phyloP scores from a whole-genome alignment of 2,888 invertebrate genomes.

The Tetrapedia diversipes region DNA sequence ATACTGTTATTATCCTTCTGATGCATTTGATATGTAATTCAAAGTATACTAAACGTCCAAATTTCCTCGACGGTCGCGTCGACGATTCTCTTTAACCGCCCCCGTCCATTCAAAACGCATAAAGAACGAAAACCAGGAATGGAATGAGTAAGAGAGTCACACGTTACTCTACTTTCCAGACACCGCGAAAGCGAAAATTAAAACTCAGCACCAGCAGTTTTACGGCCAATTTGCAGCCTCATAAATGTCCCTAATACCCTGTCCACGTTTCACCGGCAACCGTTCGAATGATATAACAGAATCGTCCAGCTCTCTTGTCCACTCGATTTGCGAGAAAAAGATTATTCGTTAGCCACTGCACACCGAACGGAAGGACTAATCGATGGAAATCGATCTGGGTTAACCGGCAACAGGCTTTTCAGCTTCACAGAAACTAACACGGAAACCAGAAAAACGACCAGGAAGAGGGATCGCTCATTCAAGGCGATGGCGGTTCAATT shows the following conservation, averaged over 20 bases:
- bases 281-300: conserved; percentile 37
- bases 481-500: conserved; percentile 1
- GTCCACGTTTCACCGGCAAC: conserved; percentile 29
- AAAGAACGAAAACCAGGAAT: neutral
- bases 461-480: conserved; percentile 5
- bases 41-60: neutral
- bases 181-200: conserved; percentile 54
- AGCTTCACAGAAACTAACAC: conserved; percentile 13
- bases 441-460: conserved; percentile 7
- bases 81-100: neutral
- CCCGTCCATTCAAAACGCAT: neutral
- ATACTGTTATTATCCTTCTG: conserved; percentile 36
- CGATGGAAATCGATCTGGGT: neutral
- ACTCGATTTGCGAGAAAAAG: neutral
- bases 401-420: conserved; percentile 2
- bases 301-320: conserved; percentile 6
- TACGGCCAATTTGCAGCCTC: conserved; percentile 36
- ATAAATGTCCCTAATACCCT: conserved; percentile 42
- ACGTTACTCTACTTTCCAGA: conserved; percentile 37
- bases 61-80: neutral
- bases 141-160: neutral
- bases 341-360: too few relatives aligned
- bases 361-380: neutral
- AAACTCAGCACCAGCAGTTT: conserved; percentile 15
- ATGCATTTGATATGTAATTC: conserved; percentile 16